Evolutionary conservation across 2,797 vertebrate species (phyloP).

Genomic region (Coreius guichenoti): DNA sequence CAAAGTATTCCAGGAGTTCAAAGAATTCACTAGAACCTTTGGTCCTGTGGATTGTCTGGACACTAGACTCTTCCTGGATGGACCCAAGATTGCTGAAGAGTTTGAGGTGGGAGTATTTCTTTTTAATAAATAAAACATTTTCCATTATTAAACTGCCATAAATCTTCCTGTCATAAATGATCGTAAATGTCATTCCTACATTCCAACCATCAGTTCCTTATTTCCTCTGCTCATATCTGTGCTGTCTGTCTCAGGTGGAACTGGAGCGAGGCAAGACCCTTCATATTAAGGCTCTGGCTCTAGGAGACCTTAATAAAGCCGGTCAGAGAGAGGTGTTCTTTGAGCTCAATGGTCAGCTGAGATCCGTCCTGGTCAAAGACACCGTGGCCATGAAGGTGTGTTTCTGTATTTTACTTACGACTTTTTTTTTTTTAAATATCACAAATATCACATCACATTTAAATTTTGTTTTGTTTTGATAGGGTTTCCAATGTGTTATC

Average conservation of each 20-base stretch:
- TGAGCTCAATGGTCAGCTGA: slow-evolving; percentile 92
- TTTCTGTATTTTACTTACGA: not conserved
- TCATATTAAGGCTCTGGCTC: slow-evolving; percentile 93
- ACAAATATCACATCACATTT: too few species aligned
- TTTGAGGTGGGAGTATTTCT: slow-evolving; percentile 82
- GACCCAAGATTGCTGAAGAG: slow-evolving; percentile 92
- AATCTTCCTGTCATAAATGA: slow-evolving; percentile 42
- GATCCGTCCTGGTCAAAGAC: slow-evolving; percentile 92
- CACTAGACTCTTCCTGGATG: slow-evolving; percentile 92
- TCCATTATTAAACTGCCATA: slow-evolving; percentile 2
- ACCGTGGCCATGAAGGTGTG: slow-evolving; percentile 92
- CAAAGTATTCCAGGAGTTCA: slow-evolving; percentile 90
- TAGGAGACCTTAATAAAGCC: slow-evolving; percentile 90
- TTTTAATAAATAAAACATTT: not conserved
- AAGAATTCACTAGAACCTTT: slow-evolving; percentile 86
- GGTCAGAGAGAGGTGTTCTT: slow-evolving; percentile 97
- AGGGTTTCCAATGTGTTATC: too few species aligned
- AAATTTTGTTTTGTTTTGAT: too few species aligned
- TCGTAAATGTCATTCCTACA: not conserved
- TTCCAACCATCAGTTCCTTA: slow-evolving; percentile 20
- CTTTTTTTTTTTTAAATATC: too few species aligned
- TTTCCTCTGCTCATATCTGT: not conserved
- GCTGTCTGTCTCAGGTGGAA: slow-evolving; percentile 82
- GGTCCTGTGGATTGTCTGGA: slow-evolving; percentile 91
- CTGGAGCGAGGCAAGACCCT: slow-evolving; percentile 92